Evolutionary conservation across 2,797 vertebrate species (phyloP).

Genomic region (Helostoma temminkii): DNA sequence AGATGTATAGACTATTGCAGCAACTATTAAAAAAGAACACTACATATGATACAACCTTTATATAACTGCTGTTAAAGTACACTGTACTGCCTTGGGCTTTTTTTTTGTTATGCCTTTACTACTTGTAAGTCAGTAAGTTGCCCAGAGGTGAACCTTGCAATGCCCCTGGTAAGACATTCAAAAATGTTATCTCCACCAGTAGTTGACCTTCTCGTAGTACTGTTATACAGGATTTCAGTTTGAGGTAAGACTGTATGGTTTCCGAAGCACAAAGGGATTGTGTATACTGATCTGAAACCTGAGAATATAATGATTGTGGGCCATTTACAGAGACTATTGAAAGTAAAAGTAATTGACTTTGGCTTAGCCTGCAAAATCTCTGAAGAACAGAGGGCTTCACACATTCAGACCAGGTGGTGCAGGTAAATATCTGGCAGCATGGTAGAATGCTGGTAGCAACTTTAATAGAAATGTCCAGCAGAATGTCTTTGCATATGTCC

Average conservation of each 20-base stretch:
- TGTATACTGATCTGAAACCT: conserved; percentile 34
- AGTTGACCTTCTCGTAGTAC: conserved; percentile 46
- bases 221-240: conserved; percentile 32
- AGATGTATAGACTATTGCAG: too few species aligned
- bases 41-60: too few species aligned
- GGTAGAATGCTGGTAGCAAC: conserved; percentile 7
- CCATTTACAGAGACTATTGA: conserved; percentile 41
- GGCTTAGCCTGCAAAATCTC: conserved; percentile 41
- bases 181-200: conserved; percentile 32
- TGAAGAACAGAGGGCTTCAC: conserved; percentile 43
- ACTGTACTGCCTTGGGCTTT: conserved; percentile 12
- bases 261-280: conserved; percentile 32
- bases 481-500: conserved; percentile 20
- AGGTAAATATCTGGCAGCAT: conserved; percentile 31
- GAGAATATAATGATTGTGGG: conserved; percentile 38
- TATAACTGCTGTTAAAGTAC: background rate
- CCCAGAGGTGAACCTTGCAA: conserved; percentile 16
- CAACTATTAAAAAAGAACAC: too few species aligned
- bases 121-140: conserved; percentile 1
- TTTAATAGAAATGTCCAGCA: conserved; percentile 10
- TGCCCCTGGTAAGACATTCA: conserved; percentile 23
- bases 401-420: conserved; percentile 53
- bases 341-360: conserved; percentile 53
- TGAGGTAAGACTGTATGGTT: background rate
- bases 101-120: conserved; percentile 5